Percentiles rank a stretch among this genome's conserved stretches.
Conservation (phyloP, 2,888 invertebrate species). For the Dynastes grantii region DNA sequence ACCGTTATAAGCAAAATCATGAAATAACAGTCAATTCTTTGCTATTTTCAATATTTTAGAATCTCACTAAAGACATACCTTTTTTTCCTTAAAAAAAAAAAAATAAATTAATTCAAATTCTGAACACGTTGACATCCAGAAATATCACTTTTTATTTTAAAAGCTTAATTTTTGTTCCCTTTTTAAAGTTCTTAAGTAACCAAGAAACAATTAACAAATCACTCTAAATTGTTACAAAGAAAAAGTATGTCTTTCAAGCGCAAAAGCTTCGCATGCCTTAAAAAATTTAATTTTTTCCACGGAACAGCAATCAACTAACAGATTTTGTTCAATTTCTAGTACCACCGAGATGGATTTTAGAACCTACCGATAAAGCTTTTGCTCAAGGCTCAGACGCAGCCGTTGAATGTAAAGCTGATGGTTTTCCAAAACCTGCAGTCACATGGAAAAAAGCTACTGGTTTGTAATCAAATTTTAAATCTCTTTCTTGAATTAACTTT, state of each 20-base stretch:
- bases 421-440: slow-evolving; percentile 94
- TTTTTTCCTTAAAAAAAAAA: neutral
- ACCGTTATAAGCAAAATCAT: too few relatives aligned
- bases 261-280: slow-evolving; percentile 47
- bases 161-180: too few relatives aligned
- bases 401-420: slow-evolving; percentile 96
- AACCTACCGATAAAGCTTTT: slow-evolving; percentile 95
- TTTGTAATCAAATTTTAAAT: neutral
- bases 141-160: too few relatives aligned
- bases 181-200: too few relatives aligned
- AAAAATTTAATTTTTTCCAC: neutral
- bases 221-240: neutral
- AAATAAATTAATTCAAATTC: neutral
- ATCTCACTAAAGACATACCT: slow-evolving; percentile 6
- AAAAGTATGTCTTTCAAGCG: slow-evolving; percentile 23
- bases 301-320: slow-evolving; percentile 12
- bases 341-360: slow-evolving; percentile 96
- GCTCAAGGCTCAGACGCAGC: slow-evolving; percentile 95
- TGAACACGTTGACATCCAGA: neutral
- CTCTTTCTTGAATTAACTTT: neutral
- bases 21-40: neutral
- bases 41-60: slow-evolving; percentile 33
- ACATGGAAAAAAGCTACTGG: slow-evolving; percentile 97
- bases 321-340: slow-evolving; percentile 77
- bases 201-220: too few relatives aligned